Evolutionary conservation across 2,113 vertebrate species (phyloP), one percentile per base, ranked within the genome.

Genomic region (Megaceryle torquata): DNA sequence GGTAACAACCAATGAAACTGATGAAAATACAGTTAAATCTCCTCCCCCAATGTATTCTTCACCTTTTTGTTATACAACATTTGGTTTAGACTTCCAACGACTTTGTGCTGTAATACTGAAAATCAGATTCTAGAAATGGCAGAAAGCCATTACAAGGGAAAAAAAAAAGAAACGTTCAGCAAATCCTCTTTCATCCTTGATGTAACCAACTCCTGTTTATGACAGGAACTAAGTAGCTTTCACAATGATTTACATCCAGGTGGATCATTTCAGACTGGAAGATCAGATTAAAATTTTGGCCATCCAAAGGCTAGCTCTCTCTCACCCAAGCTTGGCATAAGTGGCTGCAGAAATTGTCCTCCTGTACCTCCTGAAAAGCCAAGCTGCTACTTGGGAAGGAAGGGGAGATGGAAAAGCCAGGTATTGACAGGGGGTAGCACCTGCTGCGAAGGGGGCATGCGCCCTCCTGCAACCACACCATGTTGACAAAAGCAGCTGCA

Each of bases 401-500:
- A 88, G 21, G 31, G 54, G 46, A 93, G 69, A 51, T 21, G 7
- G 91, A 41, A 89, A 6, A 90, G 22, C 5, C 64, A 70, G 59
- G 54, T 79, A 89, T 2, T 82, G 63, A 82, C 26, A 82, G 35
- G 37, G 59, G 28, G 59, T 65, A 77, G 79, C 92, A 91, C 79
- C 90, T 93, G 90, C 90, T 90, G 37, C 10, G 7, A 70, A 67
- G 41, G 28, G 11, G 89, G 37, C 71, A 39, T 1, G 37, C 78
- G 80, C 51, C 68, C 80, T 83, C 25, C 4, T 3, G 69, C 56
- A 88, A 68, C 26, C 82, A 88, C 60, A 80, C 2, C 16, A 9
- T 3, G 2, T 7, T 83, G 80, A n/a, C 82, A 77, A 95, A 88
- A 88, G 88, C 91, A 92, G 94, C 82, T 92, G 91, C 88, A 96